Percentiles rank a stretch among this genome's conserved stretches.
phyloP scores from a whole-genome alignment of 2,888 invertebrate species.

The Hetaerina titia region DNA sequence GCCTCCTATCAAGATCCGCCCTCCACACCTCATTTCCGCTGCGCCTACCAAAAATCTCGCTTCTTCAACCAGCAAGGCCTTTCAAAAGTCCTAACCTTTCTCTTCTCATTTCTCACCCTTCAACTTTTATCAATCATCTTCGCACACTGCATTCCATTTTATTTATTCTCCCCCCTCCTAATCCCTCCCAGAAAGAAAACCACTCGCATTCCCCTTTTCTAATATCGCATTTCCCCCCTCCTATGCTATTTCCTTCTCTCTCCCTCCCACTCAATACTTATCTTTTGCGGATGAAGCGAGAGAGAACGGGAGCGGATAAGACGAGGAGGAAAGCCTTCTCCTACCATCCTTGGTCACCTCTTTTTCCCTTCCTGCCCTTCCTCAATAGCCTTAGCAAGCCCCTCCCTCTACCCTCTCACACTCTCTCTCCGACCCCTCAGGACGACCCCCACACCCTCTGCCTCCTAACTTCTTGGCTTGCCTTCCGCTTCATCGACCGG shows the following conservation, averaged over 20 bases:
- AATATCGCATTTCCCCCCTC: not conserved
- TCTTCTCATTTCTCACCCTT: not conserved
- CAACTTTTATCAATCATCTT: conserved; percentile 19
- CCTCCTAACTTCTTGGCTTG: not conserved
- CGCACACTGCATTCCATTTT: not conserved
- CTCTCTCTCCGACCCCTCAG: not conserved
- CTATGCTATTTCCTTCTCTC: not conserved
- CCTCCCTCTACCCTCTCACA: not conserved
- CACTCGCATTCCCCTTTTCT: not conserved
- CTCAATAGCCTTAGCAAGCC: not conserved
- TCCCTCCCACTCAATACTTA: not conserved
- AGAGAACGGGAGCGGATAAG: not conserved
- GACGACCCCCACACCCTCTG: not conserved
- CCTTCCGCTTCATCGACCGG: not conserved
- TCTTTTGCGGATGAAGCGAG: not conserved
- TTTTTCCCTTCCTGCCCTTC: not conserved
- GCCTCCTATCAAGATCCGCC: not conserved
- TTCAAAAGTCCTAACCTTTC: not conserved
- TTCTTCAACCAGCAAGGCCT: not conserved
- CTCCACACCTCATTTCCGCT: not conserved
- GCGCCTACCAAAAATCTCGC: not conserved
- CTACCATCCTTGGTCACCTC: not conserved
- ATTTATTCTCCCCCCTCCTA: not conserved
- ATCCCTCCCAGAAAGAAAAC: not conserved
- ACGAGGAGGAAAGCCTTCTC: not conserved